Conservation (phyloP, 2,797 vertebrate genomes). For the Pampus argenteus region DNA sequence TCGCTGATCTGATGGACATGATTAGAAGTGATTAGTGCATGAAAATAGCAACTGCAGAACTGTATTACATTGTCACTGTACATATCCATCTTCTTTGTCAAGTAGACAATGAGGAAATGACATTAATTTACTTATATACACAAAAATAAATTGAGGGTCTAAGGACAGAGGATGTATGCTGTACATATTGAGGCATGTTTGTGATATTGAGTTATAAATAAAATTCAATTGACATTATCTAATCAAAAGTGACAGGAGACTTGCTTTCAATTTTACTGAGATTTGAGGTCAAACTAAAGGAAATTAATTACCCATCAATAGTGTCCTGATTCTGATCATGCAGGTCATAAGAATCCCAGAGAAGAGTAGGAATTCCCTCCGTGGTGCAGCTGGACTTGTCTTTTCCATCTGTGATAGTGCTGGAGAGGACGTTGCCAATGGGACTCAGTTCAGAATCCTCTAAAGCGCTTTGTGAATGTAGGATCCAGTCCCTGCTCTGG, state of each 20-base stretch:
- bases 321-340: constrained; percentile 71
- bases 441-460: constrained; percentile 65
- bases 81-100: too few species aligned
- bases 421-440: constrained; percentile 75
- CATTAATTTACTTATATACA: too few species aligned
- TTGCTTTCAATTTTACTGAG: not conserved
- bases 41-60: too few species aligned
- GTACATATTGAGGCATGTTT: too few species aligned
- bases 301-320: constrained; percentile 61
- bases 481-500: constrained; percentile 25
- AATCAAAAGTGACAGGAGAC: not conserved
- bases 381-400: constrained; percentile 50
- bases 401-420: constrained; percentile 72
- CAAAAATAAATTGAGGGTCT: too few species aligned
- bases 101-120: too few species aligned
- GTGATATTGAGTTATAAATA: too few species aligned
- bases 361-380: constrained; percentile 67
- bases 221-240: not conserved
- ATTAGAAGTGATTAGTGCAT: too few species aligned
- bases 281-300: not conserved
- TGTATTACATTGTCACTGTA: too few species aligned
- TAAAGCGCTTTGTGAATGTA: constrained; percentile 36
- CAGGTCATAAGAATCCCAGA: constrained; percentile 83
- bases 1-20: not conserved
- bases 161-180: too few species aligned